Evolutionary conservation across 2,113 vertebrate species (phyloP), one percentile per base, ranked within the genome.

Genomic region (Morone saxatilis): DNA sequence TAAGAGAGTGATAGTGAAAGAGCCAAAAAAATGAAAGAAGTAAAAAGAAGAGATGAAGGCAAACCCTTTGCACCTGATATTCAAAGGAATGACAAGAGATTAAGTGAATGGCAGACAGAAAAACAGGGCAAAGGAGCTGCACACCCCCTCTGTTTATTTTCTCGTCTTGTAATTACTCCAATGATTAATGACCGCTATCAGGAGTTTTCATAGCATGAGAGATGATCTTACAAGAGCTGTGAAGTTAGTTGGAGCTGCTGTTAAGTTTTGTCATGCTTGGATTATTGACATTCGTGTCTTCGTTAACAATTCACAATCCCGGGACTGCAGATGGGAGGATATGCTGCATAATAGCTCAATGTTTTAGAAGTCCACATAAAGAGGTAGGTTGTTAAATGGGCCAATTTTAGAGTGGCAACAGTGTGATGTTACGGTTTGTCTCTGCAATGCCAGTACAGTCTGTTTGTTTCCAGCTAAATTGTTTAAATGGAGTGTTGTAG

Each of bases 101-200:
- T 22, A 67, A 78, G 59, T 63, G 60, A 87, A 76, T 40, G 73
- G 14, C 76, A 69, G 25, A 31, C 40, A 75, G 59, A 17, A 76
- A 63, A 61, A 36, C 8, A 19, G 17, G 48, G 60, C 31, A 57
- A 70, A 67, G 54, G 77, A 86, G 80, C 78, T 5, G 0, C 36
- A 12, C 51, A 53, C 45, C 56, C 22, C 73, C 68, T 4, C 67
- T 84, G 86, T 90, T 91, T 90, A 81, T 87, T 86, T 69, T 84
- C 69, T 45, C 7, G 59, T 78, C 87, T 87, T 3, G 68, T 87
- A 87, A 91, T 92, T 87, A 90, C 43, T 22, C 48, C 16, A 61
- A 67, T 88, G 90, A 92, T 90, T 89, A 90, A 91, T 81, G 84
- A 48, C 68, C 20, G 9, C 76, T 43, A 86, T 91, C 76, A 83